Percentiles rank a stretch among this genome's conserved stretches.
phyloP scores from a whole-genome alignment of 2,797 vertebrate genomes.

The Benthosema pterotum region DNA sequence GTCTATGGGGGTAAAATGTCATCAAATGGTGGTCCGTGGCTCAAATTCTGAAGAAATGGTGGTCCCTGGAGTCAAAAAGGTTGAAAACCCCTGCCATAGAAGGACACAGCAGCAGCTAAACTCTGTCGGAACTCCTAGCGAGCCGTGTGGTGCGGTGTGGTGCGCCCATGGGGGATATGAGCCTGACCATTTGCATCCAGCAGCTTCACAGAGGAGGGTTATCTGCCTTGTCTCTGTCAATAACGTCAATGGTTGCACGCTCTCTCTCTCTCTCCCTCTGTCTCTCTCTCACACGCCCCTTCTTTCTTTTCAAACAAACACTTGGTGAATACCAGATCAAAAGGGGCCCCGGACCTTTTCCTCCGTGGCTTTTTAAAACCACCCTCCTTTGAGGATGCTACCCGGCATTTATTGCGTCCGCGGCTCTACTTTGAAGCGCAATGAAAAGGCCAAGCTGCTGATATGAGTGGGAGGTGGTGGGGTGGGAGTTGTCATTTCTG shows the following conservation, averaged over 20 bases:
- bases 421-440: slow-evolving; percentile 71
- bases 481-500: slow-evolving; percentile 13
- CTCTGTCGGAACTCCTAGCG: no score
- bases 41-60: no score
- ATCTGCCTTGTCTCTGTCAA: slow-evolving; percentile 38
- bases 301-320: slow-evolving; percentile 53
- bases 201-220: no score
- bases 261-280: slow-evolving; percentile 48
- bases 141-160: no score
- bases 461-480: background rate
- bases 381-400: slow-evolving; percentile 60
- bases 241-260: slow-evolving; percentile 34
- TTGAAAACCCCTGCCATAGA: no score
- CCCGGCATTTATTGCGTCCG: slow-evolving; percentile 61
- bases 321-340: slow-evolving; percentile 63
- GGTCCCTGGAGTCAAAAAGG: no score
- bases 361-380: slow-evolving; percentile 59
- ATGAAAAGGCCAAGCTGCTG: slow-evolving; percentile 49
- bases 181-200: no score
- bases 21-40: no score
- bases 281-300: slow-evolving; percentile 53
- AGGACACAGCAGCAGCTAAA: no score
- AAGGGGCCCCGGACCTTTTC: slow-evolving; percentile 63
- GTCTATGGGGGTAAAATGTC: no score
- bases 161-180: no score